Percentiles rank a stretch among this genome's conserved stretches.
phyloP scores from a whole-genome alignment of 2,113 vertebrate species.

The Hepsetus odoe region DNA sequence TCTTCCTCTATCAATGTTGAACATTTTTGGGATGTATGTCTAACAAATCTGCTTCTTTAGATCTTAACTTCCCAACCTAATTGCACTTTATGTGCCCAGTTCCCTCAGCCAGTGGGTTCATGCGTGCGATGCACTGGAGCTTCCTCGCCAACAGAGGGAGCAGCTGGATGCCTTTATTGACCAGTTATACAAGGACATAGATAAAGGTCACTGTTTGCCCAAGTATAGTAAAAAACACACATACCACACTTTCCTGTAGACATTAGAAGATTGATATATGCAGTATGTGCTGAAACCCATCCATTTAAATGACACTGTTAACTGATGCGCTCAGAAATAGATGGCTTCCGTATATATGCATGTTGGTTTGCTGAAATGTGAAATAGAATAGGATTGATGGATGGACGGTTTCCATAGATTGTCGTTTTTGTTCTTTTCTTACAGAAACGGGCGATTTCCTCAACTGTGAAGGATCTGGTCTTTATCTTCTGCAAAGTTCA shows the following conservation, averaged over 20 bases:
- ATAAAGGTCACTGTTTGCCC: conserved; percentile 82
- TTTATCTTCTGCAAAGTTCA: conserved; percentile 96
- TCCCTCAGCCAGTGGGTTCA: conserved; percentile 98
- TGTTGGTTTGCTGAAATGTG: conserved; percentile 32
- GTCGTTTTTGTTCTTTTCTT: conserved; percentile 49
- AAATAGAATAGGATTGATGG: conserved; percentile 20
- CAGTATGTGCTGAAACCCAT: background rate
- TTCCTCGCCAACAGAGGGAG: conserved; percentile 86
- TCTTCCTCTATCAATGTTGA: background rate
- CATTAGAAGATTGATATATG: background rate
- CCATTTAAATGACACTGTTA: conserved; percentile 17
- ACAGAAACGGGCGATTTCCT: conserved; percentile 95
- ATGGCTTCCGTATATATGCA: conserved; percentile 2
- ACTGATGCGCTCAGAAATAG: background rate
- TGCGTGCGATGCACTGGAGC: conserved; percentile 87
- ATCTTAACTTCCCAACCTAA: background rate
- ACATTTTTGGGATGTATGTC: background rate
- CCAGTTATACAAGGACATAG: conserved; percentile 97
- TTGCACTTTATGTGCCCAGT: conserved; percentile 65
- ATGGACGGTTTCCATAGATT: conserved; percentile 33
- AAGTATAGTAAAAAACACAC: conserved; percentile 9
- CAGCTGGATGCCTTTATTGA: conserved; percentile 93
- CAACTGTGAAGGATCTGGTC: conserved; percentile 97
- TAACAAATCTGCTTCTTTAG: background rate
- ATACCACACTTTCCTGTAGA: conserved; percentile 13